Base-by-base conservation (phyloP, 2,888 invertebrate genomes). In the Meteorus colon region DNA sequence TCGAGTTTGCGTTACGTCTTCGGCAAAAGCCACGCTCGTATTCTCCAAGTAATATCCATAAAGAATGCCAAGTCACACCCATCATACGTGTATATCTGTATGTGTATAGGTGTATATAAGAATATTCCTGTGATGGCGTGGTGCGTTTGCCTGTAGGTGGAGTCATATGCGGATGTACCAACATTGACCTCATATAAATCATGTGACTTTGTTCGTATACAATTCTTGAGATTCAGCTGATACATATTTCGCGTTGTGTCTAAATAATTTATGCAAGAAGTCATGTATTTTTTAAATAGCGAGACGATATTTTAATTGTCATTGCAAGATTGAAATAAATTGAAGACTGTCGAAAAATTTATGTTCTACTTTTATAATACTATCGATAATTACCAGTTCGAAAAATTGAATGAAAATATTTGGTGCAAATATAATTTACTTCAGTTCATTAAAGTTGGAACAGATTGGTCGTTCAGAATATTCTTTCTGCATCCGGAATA, bases 31-130 rank as follows among this genome's bases (percentile, higher is more conserved):
- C 55, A 48, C 72, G 29, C 63, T 63, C 31, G 73, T 67, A 67
- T 55, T 67, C 80, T 72, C 80, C 79, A 78, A 80, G 81, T 83
- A 84, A 83, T 83, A 81, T 86, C 81, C 84, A 82, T 82, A 80
- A 82, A 82, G 85, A 86, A 87, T 87, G 84, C 37, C 69, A 73
- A 82, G 86, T 86, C 87, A 86, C 86, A 86, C 85, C 85, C 86
- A 86, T 84, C 83, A 80, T 80, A 81, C 19, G n/a, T 19, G 19
- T 55, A 55, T 19, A 55, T 55, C 19, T 19, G 4, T 19, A 55
- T 10, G 4, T 19, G n/a, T 19, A 55, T 55, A 55, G n/a, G 10
- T 19, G 41, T 41, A 41, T 6, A 41, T 41, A 41, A 10, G 8
- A 41, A 41, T 41, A 41, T 12, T 41, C 79, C 74, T 81, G 81